phyloP scores from a whole-genome alignment of 2,113 vertebrate species.

The Pteropus alecto region DNA sequence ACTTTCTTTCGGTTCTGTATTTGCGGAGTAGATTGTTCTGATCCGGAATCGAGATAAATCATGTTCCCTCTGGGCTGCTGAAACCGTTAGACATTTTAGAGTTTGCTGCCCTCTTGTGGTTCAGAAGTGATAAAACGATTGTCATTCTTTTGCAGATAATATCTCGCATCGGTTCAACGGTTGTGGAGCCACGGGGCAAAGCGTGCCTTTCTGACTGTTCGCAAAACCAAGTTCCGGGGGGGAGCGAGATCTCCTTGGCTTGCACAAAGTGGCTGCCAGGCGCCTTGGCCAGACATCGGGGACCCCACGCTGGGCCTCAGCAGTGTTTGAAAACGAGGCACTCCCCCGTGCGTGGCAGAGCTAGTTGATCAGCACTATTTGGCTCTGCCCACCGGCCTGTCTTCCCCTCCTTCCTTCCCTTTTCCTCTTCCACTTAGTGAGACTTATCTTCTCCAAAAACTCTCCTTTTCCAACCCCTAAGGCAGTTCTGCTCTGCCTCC shows the following conservation, averaged over 20 bases:
- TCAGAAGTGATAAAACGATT: accelerated
- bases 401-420: too few relatives aligned
- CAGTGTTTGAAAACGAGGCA: background rate
- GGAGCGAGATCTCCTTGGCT: background rate
- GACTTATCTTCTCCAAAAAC: background rate
- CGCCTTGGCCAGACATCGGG: too few relatives aligned
- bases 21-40: background rate
- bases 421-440: background rate
- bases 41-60: background rate
- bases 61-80: accelerated
- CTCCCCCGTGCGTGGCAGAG: background rate
- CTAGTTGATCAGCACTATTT: accelerated
- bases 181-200: accelerated
- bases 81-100: accelerated
- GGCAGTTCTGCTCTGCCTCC: background rate
- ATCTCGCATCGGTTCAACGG: background rate
- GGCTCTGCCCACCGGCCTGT: too few relatives aligned
- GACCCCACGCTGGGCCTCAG: background rate
- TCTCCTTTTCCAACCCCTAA: background rate
- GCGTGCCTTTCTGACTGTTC: background rate
- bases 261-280: background rate
- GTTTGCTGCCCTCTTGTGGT: constrained; percentile 64
- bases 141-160: accelerated
- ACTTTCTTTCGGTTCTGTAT: background rate
- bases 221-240: background rate